A percentile compares a stretch with the other conserved stretches of the same genome.
phyloP scores from a whole-genome alignment of 2,113 vertebrate genomes.

The Ptilorrhoa leucosticta region DNA sequence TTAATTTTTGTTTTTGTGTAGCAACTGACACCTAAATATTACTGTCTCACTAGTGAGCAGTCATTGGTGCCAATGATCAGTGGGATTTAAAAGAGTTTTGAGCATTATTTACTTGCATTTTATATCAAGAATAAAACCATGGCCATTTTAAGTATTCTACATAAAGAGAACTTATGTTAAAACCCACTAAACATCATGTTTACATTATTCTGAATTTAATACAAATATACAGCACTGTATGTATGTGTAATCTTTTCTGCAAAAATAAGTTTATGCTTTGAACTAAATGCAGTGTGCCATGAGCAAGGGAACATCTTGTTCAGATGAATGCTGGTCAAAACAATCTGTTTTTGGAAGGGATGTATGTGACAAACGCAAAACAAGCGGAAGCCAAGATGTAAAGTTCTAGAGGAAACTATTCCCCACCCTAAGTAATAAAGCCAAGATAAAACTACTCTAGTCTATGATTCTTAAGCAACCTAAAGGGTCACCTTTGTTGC shows the following conservation, averaged over 20 bases:
- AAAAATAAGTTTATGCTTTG: not conserved
- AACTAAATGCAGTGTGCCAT: not conserved
- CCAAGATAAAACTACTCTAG: not conserved
- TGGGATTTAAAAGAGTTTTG: not conserved
- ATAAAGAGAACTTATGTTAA: not conserved
- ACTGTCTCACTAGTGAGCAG: not conserved
- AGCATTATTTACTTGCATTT: not conserved
- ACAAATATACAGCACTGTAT: not conserved
- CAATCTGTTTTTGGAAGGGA: not conserved
- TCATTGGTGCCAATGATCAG: not conserved
- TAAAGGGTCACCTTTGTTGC: not conserved
- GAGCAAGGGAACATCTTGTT: not conserved
- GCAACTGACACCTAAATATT: not conserved
- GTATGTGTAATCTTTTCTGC: not conserved
- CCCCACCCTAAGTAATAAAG: not conserved
- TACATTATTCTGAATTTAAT: not conserved
- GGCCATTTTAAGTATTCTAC: not conserved
- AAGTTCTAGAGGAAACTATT: not conserved
- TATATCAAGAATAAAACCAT: not conserved
- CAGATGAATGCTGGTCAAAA: not conserved
- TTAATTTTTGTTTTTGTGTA: not conserved
- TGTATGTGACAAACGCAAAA: not conserved
- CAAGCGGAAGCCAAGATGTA: not conserved
- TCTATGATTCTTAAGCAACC: not conserved
- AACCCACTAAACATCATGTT: not conserved